phyloP scores from a whole-genome alignment of 2,888 invertebrate species.

The Rhopalosiphum nymphaeae region DNA sequence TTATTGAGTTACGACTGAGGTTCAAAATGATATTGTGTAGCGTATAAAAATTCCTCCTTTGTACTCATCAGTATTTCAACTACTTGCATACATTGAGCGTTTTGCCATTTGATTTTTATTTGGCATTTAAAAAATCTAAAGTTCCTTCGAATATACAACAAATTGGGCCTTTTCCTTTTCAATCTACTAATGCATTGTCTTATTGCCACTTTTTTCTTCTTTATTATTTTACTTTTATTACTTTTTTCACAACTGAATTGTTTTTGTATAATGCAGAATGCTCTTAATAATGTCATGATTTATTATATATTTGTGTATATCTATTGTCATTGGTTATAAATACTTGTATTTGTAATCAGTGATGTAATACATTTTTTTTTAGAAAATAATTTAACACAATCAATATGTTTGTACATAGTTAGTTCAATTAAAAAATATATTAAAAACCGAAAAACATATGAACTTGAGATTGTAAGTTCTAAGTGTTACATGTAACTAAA shows the following conservation, averaged over 20 bases:
- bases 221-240: conserved; percentile 59
- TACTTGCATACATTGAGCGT: conserved; percentile 63
- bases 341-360: conserved; percentile 36
- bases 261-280: conserved; percentile 49
- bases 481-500: conserved; percentile 57
- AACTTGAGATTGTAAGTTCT: conserved; percentile 58
- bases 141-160: conserved; percentile 61
- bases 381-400: conserved; percentile 59
- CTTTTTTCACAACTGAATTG: conserved; percentile 34
- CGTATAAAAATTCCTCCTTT: conserved; percentile 32
- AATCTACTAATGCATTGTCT: conserved; percentile 53
- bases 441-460: conserved; percentile 15
- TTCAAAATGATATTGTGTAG: conserved; percentile 2
- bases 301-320: conserved; percentile 59
- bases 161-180: conserved; percentile 61
- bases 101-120: conserved; percentile 63
- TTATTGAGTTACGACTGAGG: conserved; percentile 50
- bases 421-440: conserved; percentile 60
- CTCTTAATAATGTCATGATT: conserved; percentile 54
- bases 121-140: conserved; percentile 61
- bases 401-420: conserved; percentile 63
- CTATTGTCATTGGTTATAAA: conserved; percentile 47
- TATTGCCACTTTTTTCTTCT: conserved; percentile 58
- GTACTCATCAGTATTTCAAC: conserved; percentile 64
- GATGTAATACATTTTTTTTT: conserved; percentile 45